Evolutionary conservation across 2,888 invertebrate genomes (phyloP).

Genomic region (Phyto melanocephala): DNA sequence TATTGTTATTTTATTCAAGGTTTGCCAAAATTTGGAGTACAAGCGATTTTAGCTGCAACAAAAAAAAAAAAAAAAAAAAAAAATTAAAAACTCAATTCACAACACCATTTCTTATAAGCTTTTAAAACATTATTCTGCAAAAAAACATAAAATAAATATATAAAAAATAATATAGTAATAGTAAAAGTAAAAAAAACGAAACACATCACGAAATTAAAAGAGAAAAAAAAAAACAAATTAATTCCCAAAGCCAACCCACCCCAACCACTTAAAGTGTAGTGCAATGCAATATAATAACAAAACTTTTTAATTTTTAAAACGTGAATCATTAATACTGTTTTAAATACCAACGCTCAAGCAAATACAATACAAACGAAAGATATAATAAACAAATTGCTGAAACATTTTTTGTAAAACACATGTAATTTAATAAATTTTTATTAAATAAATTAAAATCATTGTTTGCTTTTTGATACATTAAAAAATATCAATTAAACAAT

Average conservation of each 20-base stretch:
- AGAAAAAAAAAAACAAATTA: background rate
- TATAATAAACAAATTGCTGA: slow-evolving; percentile 40
- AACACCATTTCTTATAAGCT: background rate
- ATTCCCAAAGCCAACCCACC: background rate
- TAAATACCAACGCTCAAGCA: slow-evolving; percentile 6
- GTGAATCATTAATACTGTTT: background rate
- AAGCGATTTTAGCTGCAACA: background rate
- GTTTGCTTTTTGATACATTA: background rate
- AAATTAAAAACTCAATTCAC: background rate
- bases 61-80: background rate
- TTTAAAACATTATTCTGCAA: background rate
- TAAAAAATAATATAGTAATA: too few relatives aligned
- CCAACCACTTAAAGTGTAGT: slow-evolving; percentile 19
- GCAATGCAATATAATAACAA: background rate
- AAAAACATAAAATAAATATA: background rate
- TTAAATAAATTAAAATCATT: background rate
- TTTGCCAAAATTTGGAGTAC: slow-evolving; percentile 6
- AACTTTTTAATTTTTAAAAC: background rate
- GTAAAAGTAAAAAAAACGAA: background rate
- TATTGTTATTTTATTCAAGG: slow-evolving; percentile 11
- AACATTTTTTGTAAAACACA: slow-evolving; percentile 1
- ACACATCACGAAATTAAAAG: background rate
- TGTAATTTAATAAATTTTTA: slow-evolving; percentile 20
- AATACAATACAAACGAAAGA: background rate
- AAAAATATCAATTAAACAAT: background rate